A percentile compares a stretch with the other conserved stretches of the same genome.
These are phyloP conservation scores for Drosophila nr. perissopoda DNA, from an alignment of 2,888 invertebrate genomes.

Conservation along the genomic window DNA sequence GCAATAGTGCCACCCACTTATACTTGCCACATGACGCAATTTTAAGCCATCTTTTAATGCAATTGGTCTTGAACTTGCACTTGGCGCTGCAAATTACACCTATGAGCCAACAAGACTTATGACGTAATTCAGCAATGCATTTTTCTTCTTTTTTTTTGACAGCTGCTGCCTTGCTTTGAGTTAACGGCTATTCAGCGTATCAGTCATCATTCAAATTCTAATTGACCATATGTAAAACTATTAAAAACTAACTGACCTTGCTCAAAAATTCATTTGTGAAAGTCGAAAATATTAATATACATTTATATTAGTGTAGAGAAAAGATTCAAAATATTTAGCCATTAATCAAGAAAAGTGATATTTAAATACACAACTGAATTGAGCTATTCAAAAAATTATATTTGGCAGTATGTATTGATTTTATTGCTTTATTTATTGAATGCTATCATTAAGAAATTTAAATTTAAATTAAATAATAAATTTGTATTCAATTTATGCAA, in stretches of 20 bases:
- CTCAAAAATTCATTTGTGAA: slow-evolving; percentile 6
- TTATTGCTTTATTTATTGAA: neutral
- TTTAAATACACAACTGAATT: neutral
- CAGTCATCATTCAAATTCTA: slow-evolving; percentile 5
- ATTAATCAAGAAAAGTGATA: neutral
- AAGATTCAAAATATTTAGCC: neutral
- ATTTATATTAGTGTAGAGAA: neutral
- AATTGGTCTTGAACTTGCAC: slow-evolving; percentile 72
- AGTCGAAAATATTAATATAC: neutral
- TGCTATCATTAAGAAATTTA: neutral
- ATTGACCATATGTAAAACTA: slow-evolving; percentile 5
- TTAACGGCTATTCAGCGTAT: slow-evolving; percentile 13
- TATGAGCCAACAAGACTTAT: slow-evolving; percentile 6
- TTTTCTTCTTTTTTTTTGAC: neutral
- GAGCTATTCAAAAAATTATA: neutral
- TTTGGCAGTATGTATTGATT: neutral
- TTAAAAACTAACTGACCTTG: slow-evolving; percentile 10
- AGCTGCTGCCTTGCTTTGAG: slow-evolving; percentile 7
- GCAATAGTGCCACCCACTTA: slow-evolving; percentile 19
- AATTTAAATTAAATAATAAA: too few relatives aligned
- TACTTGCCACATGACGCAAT: slow-evolving; percentile 27
- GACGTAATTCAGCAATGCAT: neutral
- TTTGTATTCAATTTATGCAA: too few relatives aligned
- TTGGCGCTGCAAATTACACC: slow-evolving; percentile 45
- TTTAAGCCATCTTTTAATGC: slow-evolving; percentile 28